A percentile compares a stretch with the other conserved stretches of the same genome.
Conservation (phyloP, 2,113 vertebrate genomes). For the Neodontobutis hainanensis region DNA sequence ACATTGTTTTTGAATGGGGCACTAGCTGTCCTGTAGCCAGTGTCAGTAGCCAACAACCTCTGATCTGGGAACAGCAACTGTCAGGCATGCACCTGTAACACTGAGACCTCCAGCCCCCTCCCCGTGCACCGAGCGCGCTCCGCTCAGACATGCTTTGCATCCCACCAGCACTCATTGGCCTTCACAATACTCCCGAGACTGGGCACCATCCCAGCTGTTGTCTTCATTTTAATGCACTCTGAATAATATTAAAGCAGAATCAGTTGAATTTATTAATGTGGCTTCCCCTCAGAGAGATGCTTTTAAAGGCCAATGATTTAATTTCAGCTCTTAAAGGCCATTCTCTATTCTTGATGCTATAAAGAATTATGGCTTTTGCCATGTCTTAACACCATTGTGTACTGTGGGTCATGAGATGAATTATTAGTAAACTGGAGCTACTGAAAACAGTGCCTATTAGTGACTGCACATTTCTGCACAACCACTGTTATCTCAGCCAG, state of each 20-base stretch:
- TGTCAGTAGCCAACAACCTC: slow-evolving; percentile 70
- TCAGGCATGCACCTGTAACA: slow-evolving; percentile 79
- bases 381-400: slow-evolving; percentile 66
- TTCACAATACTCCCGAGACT: slow-evolving; percentile 66
- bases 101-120: slow-evolving; percentile 56
- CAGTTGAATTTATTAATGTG: slow-evolving; percentile 80
- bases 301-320: slow-evolving; percentile 83
- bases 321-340: slow-evolving; percentile 80
- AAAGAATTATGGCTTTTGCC: slow-evolving; percentile 75
- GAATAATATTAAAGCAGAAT: slow-evolving; percentile 82
- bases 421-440: slow-evolving; percentile 65
- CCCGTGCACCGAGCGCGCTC: slow-evolving; percentile 21
- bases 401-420: slow-evolving; percentile 61
- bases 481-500: slow-evolving; percentile 51
- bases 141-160: slow-evolving; percentile 68
- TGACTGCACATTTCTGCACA: slow-evolving; percentile 54
- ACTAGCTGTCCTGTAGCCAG: slow-evolving; percentile 56
- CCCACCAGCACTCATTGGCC: slow-evolving; percentile 55
- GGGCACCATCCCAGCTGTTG: slow-evolving; percentile 78
- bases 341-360: slow-evolving; percentile 70
- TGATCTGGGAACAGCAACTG: slow-evolving; percentile 74
- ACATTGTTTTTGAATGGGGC: slow-evolving; percentile 65
- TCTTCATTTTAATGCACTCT: slow-evolving; percentile 79
- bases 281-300: slow-evolving; percentile 76
- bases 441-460: slow-evolving; percentile 69